Evolutionary conservation across 2,113 vertebrate species (phyloP).

Genomic region (Hippolais icterina): DNA sequence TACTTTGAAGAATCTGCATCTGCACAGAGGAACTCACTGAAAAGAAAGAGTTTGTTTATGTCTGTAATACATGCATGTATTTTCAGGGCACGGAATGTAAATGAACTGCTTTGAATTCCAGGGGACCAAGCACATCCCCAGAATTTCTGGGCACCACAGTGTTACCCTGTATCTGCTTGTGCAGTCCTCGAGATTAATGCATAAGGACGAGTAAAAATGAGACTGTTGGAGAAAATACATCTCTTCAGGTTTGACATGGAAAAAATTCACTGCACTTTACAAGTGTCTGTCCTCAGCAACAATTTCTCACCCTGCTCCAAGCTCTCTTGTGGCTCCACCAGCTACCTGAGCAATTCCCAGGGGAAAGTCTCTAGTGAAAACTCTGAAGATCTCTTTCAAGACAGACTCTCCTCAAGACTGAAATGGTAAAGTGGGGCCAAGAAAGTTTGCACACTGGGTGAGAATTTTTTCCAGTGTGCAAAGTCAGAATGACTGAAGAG

Average conservation of each 20-base stretch:
- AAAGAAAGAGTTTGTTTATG: neutral
- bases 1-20: neutral
- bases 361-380: neutral
- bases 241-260: neutral
- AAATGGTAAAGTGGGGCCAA: neutral
- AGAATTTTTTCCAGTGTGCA: neutral
- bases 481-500: neutral
- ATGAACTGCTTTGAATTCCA: neutral
- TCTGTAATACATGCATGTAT: neutral
- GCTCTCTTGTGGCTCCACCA: neutral
- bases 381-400: neutral
- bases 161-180: neutral
- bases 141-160: neutral
- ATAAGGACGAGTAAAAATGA: neutral
- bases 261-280: neutral
- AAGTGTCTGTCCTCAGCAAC: neutral
- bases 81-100: neutral
- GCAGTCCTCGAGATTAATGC: neutral
- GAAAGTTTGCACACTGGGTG: neutral
- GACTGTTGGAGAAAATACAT: neutral
- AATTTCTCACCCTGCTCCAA: neutral
- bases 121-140: neutral
- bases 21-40: neutral
- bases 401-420: neutral
- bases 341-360: neutral